These are phyloP conservation scores for Sinotaia quadrata DNA, from an alignment of 2,888 invertebrate genomes.

Conservation along the genomic window DNA sequence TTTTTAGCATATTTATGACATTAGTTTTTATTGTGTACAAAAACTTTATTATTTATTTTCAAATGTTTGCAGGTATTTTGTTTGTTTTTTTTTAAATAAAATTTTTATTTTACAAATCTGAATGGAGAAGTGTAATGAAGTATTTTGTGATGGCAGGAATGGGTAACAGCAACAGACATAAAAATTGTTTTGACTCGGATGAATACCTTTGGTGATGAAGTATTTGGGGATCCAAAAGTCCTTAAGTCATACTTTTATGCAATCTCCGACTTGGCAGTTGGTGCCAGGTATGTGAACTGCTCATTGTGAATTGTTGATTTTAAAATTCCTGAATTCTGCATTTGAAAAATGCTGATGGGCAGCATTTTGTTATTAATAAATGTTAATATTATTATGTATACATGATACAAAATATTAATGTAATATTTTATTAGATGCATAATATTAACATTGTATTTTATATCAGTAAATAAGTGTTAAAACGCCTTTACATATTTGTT, in stretches of 20 bases:
- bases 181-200: conserved; percentile 90
- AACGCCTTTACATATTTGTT: too few species aligned
- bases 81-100: neutral
- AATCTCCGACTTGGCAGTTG: conserved; percentile 78
- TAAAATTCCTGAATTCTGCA: too few species aligned
- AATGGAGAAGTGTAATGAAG: neutral
- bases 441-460: too few species aligned
- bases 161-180: conserved; percentile 97
- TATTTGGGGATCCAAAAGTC: conserved; percentile 92
- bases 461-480: too few species aligned
- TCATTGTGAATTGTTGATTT: too few species aligned
- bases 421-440: too few species aligned
- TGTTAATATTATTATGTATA: too few species aligned
- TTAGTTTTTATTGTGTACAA: neutral
- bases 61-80: neutral
- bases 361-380: too few species aligned
- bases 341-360: too few species aligned
- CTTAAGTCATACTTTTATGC: conserved; percentile 97
- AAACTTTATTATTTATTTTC: neutral
- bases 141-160: conserved; percentile 78
- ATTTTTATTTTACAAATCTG: neutral
- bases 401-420: too few species aligned
- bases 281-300: conserved; percentile 79
- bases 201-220: conserved; percentile 98
- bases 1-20: neutral